Percentiles rank a stretch among this genome's conserved stretches.
These are phyloP conservation scores for Acipenser oxyrinchus DNA, from an alignment of 2,797 vertebrate species.

Conservation along the genomic window DNA sequence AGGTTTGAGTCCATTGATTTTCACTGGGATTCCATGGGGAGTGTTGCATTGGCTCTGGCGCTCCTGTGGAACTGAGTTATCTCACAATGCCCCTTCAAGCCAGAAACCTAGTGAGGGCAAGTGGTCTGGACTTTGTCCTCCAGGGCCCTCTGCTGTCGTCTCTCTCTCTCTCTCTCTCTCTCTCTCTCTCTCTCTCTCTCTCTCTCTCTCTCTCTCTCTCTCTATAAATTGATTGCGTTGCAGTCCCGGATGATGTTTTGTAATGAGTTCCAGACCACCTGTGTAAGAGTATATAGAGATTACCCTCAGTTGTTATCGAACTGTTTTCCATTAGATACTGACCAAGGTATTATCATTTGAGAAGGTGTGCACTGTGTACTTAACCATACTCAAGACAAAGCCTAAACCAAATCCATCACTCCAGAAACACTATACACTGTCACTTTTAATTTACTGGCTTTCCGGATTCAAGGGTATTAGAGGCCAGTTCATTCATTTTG, in stretches of 20 bases:
- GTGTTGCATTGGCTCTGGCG: too few relatives aligned
- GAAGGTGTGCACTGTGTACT: background rate
- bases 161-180: background rate
- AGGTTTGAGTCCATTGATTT: too few relatives aligned
- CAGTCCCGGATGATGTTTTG: too few relatives aligned
- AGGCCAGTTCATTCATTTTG: background rate
- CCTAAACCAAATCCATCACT: background rate
- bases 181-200: constrained; percentile 2
- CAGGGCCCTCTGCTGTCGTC: too few relatives aligned
- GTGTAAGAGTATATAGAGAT: background rate
- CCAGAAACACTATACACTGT: background rate
- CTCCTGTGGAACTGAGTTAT: too few relatives aligned
- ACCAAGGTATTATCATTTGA: background rate
- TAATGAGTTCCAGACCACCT: too few relatives aligned
- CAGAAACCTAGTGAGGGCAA: too few relatives aligned
- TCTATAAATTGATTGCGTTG: too few relatives aligned
- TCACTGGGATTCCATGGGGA: too few relatives aligned
- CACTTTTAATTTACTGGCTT: background rate
- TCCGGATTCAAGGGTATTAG: background rate
- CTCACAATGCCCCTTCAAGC: too few relatives aligned
- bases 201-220: background rate
- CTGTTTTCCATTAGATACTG: background rate
- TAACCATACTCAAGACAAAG: background rate
- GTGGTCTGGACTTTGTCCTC: too few relatives aligned
- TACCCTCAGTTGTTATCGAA: background rate